Conservation (phyloP, 2,797 vertebrate genomes). For the Ispidina lecontei region DNA sequence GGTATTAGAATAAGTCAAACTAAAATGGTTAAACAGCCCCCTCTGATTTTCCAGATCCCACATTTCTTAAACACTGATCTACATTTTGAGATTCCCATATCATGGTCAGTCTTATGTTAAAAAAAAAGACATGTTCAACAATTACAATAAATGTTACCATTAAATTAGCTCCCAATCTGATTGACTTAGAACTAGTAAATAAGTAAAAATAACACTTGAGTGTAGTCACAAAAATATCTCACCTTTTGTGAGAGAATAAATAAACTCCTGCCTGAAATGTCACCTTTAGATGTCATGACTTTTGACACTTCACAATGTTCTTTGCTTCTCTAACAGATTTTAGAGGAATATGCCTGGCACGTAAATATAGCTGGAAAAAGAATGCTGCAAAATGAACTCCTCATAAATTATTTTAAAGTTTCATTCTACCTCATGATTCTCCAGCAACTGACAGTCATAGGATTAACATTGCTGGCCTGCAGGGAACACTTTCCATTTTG, state of each 20-base stretch:
- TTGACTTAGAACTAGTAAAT: neutral
- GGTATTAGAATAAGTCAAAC: neutral
- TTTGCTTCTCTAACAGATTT: neutral
- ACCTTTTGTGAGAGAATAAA: neutral
- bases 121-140: neutral
- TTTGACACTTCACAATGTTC: neutral
- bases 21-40: neutral
- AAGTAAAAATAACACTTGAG: neutral
- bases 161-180: neutral
- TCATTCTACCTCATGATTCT: slow-evolving; percentile 20
- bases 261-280: neutral
- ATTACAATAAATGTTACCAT: neutral
- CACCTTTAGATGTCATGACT: neutral
- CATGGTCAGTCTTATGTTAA: neutral
- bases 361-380: neutral
- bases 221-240: neutral
- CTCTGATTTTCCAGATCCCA: neutral
- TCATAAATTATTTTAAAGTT: slow-evolving; percentile 16
- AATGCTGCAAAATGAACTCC: neutral
- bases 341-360: neutral
- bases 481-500: slow-evolving; percentile 17
- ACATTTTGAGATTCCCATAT: neutral
- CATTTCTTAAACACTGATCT: neutral
- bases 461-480: neutral
- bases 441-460: neutral